Evolutionary conservation across 2,888 invertebrate species (phyloP), one percentile per base, ranked within the genome.

Genomic region (Torymus auratus): DNA sequence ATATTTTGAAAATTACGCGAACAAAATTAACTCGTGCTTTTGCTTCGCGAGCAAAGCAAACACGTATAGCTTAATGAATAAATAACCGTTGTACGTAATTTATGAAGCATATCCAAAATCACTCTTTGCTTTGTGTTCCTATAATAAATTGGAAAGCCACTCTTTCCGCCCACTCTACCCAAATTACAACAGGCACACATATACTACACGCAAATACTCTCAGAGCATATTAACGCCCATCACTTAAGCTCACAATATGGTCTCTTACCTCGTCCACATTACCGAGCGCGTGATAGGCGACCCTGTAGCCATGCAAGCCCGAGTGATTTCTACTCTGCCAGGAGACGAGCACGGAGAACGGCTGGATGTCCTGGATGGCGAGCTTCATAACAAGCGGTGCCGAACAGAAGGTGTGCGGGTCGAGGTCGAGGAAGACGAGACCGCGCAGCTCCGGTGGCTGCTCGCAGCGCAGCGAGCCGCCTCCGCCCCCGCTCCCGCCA

Each of bases 241-340:
- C 20, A n/a, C n/a, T 28, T 28, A 2, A 28, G 3, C 7, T 7
- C 41, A 41, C 41, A 7, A 12, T n/a, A 64, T 11, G 23, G 55
- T 56, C 15, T 86, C 90, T 91, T 86, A 94, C 93, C 91, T 93
- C 93, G 85, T 93, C 92, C 79, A 92, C 91, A 72, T 92, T 92
- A 87, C 94, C 94, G 88, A 94, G 91, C 83, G 95, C 94, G 89
- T 95, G 96, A 92, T 97, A 97, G 85, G 96, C 96, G 85, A 97
- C 95, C 92, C 96, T 95, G 91, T 96, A 97, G 84, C 96, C 97
- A 87, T 94, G 95, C 85, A 97, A 93, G 79, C 96, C 96, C 73
- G 95, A 95, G 90, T 96, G 96, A 91, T 97, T 97, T 85, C 96
- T 94, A 88, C 96, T 96, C 91, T 97, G 96, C 97, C 97, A 97